Evolutionary conservation across 2,113 vertebrate species (phyloP).

Genomic region (Irena cyanogastra): DNA sequence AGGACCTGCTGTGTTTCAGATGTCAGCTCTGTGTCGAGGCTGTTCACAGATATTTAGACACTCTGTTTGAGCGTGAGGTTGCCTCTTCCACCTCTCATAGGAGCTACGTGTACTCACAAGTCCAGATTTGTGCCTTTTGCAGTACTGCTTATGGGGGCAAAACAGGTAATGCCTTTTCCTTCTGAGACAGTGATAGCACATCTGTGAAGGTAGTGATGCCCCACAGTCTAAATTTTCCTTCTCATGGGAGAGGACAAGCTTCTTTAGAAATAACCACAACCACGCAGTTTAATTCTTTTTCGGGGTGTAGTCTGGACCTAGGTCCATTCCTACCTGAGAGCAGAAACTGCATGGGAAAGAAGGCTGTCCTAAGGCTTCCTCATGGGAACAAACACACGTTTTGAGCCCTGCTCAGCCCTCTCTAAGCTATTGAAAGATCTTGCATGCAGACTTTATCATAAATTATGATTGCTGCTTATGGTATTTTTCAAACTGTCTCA

Average conservation of each 20-base stretch:
- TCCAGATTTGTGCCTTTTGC: not conserved
- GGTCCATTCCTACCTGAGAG: not conserved
- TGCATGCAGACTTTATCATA: not conserved
- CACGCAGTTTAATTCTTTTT: not conserved
- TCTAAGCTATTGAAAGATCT: not conserved
- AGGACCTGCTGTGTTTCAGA: not conserved
- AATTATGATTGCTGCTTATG: not conserved
- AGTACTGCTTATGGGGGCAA: not conserved
- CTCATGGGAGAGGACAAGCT: not conserved
- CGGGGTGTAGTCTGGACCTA: not conserved
- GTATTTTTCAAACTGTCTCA: not conserved
- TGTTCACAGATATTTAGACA: not conserved
- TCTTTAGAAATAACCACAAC: not conserved
- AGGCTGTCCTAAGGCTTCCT: not conserved
- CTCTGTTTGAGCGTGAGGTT: not conserved
- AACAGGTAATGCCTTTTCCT: not conserved
- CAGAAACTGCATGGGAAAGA: not conserved
- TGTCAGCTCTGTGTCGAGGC: not conserved
- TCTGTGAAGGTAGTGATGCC: not conserved
- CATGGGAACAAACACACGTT: not conserved
- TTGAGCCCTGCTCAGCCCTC: not conserved
- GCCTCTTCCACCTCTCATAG: not conserved
- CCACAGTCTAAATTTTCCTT: not conserved
- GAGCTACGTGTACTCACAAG: accelerated
- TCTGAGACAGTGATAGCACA: accelerated